Conservation (phyloP, 2,888 invertebrate species). For the Nomada fucata region DNA sequence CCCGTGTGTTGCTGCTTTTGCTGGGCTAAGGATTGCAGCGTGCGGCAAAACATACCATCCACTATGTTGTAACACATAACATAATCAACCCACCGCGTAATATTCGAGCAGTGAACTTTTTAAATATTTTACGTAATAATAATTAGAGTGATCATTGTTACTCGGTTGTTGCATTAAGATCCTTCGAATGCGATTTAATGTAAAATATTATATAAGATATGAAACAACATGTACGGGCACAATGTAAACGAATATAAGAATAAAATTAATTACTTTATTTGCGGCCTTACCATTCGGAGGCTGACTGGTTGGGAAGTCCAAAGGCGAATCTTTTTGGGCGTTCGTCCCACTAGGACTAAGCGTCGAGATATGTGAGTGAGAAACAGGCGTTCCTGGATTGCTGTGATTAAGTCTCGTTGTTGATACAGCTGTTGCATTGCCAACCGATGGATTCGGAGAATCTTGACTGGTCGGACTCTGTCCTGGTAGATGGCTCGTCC, state of each 20-base stretch:
- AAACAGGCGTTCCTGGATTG: conserved; percentile 90
- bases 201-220: conserved; percentile 32
- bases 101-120: conserved; percentile 42
- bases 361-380: conserved; percentile 83
- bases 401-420: conserved; percentile 86
- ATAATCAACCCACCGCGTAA: conserved; percentile 51
- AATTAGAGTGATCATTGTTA: conserved; percentile 34
- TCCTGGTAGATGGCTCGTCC: conserved; percentile 85
- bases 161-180: conserved; percentile 39
- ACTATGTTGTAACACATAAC: conserved; percentile 80
- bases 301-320: conserved; percentile 83
- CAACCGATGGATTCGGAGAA: conserved; percentile 85
- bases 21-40: conserved; percentile 87
- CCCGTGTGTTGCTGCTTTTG: conserved; percentile 85
- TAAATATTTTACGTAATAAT: conserved; percentile 38
- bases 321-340: conserved; percentile 80
- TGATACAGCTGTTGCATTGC: conserved; percentile 74
- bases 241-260: not conserved
- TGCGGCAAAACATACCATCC: conserved; percentile 88
- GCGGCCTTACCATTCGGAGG: conserved; percentile 83
- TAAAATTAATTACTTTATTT: conserved; percentile 16
- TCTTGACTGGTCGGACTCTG: conserved; percentile 88
- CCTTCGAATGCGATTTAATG: conserved; percentile 41
- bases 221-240: conserved; percentile 21
- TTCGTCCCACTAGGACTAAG: conserved; percentile 82